These are phyloP conservation scores for Cranoglanis bouderius DNA, from an alignment of 2,113 vertebrate genomes.

Conservation along the genomic window DNA sequence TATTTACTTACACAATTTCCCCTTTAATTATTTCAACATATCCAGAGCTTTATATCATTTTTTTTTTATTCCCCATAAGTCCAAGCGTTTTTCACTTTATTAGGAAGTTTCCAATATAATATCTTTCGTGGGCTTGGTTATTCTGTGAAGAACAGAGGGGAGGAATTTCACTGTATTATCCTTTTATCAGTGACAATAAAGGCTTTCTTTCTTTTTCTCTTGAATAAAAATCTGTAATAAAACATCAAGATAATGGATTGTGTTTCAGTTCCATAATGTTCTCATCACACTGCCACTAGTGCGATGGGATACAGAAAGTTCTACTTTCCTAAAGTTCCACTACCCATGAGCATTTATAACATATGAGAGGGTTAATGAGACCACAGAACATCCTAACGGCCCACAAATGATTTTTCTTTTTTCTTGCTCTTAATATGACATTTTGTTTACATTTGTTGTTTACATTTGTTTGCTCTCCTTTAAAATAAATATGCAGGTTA, in stretches of 20 bases:
- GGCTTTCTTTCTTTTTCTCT: background rate
- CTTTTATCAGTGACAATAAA: background rate
- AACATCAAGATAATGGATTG: background rate
- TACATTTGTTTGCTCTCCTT: too few relatives aligned
- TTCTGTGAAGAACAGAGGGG: background rate
- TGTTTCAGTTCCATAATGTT: background rate
- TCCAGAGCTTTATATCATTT: background rate
- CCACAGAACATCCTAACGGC: background rate
- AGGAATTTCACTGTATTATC: background rate
- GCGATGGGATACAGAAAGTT: too few relatives aligned
- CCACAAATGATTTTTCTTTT: background rate
- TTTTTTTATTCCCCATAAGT: background rate
- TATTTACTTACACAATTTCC: background rate
- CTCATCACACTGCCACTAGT: too few relatives aligned
- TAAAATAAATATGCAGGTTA: too few relatives aligned
- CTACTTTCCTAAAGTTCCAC: too few relatives aligned
- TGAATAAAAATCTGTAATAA: background rate
- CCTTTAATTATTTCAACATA: background rate
- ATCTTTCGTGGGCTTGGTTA: background rate
- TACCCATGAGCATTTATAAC: background rate
- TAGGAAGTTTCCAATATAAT: background rate
- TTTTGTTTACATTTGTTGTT: background rate
- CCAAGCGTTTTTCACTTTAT: background rate
- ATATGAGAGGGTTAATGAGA: background rate
- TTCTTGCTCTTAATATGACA: background rate